Evolutionary conservation across 2,113 vertebrate genomes (phyloP).

Genomic region (Centropus unirufus): DNA sequence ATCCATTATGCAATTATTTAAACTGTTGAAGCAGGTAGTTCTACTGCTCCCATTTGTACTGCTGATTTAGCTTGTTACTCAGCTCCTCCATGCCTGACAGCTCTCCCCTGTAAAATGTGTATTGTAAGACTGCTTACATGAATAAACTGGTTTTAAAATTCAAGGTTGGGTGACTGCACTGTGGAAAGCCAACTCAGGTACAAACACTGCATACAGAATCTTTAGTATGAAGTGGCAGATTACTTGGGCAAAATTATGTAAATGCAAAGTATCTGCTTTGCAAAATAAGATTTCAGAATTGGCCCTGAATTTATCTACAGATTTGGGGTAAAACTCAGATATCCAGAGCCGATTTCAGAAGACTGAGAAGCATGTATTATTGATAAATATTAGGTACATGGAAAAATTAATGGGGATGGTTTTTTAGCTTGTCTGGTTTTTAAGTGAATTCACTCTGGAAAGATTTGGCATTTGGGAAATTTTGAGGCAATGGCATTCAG

Average conservation of each 20-base stretch:
- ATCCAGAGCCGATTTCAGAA: background rate
- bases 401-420: background rate
- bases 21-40: slow-evolving; percentile 40
- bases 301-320: background rate
- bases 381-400: background rate
- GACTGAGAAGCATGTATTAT: background rate
- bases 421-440: background rate
- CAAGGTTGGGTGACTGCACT: background rate
- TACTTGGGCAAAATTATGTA: background rate
- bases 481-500: background rate
- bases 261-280: background rate
- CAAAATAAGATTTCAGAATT: background rate
- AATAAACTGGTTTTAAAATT: slow-evolving; percentile 38
- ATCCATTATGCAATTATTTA: slow-evolving; percentile 38
- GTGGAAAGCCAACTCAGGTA: background rate
- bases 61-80: slow-evolving; percentile 53
- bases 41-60: slow-evolving; percentile 47
- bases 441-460: background rate
- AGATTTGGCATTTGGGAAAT: background rate
- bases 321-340: background rate
- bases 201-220: background rate
- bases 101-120: slow-evolving; percentile 13
- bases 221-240: background rate
- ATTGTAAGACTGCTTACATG: slow-evolving; percentile 14
- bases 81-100: slow-evolving; percentile 13